Conservation (phyloP, 2,888 invertebrate species). For the Philereme vetulata region DNA sequence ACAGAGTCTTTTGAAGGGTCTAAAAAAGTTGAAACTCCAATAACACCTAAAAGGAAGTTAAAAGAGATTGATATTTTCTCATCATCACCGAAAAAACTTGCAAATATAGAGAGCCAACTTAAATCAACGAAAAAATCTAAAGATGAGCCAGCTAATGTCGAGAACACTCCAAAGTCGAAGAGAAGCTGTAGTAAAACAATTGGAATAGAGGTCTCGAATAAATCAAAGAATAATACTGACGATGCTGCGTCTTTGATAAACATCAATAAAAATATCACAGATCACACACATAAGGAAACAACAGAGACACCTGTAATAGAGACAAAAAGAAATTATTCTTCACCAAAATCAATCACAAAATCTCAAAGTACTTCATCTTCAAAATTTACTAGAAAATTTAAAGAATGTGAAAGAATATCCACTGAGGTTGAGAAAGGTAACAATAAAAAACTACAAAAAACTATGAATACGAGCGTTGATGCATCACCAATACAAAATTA, state of each 20-base stretch:
- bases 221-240: constrained; percentile 2
- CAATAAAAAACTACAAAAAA: background rate
- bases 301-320: background rate
- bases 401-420: constrained; percentile 1
- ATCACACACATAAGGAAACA: background rate
- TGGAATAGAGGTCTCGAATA: constrained; percentile 1
- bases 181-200: constrained; percentile 1
- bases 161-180: background rate
- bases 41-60: constrained; percentile 2
- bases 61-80: constrained; percentile 22
- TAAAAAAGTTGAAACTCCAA: background rate
- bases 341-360: constrained; percentile 1
- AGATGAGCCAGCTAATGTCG: constrained; percentile 1
- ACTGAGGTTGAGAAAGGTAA: background rate
- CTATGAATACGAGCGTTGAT: background rate
- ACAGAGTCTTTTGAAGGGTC: background rate
- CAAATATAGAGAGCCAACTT: background rate
- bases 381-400: background rate
- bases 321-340: background rate
- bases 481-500: constrained; percentile 5
- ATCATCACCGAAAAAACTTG: constrained; percentile 12
- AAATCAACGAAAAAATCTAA: constrained; percentile 4
- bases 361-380: background rate
- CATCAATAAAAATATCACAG: constrained; percentile 1
- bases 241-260: background rate